phyloP scores from a whole-genome alignment of 2,888 invertebrate genomes.

The Pristionchus mayeri region DNA sequence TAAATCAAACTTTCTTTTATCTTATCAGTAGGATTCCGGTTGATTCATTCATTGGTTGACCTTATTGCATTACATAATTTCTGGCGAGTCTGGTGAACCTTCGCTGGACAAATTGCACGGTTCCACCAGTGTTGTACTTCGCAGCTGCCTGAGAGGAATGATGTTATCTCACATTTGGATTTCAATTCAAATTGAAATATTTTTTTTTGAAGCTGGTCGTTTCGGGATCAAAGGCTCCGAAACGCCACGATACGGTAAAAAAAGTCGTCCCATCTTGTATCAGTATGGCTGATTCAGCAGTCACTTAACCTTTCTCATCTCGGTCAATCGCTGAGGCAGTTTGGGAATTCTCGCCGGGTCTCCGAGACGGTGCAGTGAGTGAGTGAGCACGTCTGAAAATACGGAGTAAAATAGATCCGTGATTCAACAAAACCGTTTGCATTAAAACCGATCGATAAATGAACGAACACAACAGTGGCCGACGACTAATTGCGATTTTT shows the following conservation, averaged over 20 bases:
- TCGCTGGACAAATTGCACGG: conserved; percentile 24
- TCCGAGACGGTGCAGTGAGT: conserved; percentile 4
- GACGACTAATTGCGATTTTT: too few species aligned
- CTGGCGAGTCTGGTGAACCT: conserved; percentile 36
- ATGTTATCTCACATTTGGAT: too few species aligned
- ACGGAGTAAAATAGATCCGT: too few species aligned
- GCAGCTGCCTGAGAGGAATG: neutral
- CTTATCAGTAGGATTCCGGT: neutral
- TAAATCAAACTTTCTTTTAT: too few species aligned
- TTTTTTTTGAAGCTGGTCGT: too few species aligned
- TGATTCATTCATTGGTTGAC: neutral
- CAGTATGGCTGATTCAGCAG: too few species aligned
- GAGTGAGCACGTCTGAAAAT: conserved; percentile 15
- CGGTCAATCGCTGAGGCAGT: conserved; percentile 39
- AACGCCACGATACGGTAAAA: too few species aligned
- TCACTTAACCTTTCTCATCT: conserved; percentile 44
- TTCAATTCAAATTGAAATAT: too few species aligned
- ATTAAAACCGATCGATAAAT: too few species aligned
- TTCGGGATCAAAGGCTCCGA: too few species aligned
- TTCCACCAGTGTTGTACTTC: neutral
- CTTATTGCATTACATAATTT: neutral
- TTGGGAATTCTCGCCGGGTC: conserved; percentile 40
- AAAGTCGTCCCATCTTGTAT: neutral
- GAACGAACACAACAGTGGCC: too few species aligned
- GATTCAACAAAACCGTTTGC: too few species aligned